A percentile compares a stretch with the other conserved stretches of the same genome.
Conservation (phyloP, 2,113 vertebrate genomes). For the Dolichotis patagonum region DNA sequence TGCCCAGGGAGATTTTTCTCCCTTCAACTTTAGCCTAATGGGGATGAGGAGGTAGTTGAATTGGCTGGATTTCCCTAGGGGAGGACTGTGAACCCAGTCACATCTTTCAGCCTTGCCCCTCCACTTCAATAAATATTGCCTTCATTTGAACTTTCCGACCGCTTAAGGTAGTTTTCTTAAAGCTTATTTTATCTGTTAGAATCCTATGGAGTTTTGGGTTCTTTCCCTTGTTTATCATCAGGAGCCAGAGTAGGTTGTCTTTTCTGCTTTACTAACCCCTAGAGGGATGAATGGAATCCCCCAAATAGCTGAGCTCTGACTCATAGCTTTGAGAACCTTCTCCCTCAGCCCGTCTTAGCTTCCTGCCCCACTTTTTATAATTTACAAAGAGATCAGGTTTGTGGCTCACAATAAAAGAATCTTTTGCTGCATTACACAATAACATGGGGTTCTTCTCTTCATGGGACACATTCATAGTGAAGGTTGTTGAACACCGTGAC, state of each 20-base stretch:
- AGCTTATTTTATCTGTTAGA: constrained; percentile 55
- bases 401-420: neutral
- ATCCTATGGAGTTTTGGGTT: constrained; percentile 74
- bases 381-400: neutral
- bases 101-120: neutral
- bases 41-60: neutral
- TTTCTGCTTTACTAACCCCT: constrained; percentile 64
- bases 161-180: constrained; percentile 36
- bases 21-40: neutral
- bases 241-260: constrained; percentile 61
- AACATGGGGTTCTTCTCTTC: neutral
- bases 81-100: neutral
- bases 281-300: constrained; percentile 75
- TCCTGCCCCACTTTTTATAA: neutral
- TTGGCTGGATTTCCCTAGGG: neutral
- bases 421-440: neutral
- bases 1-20: neutral
- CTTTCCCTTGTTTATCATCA: constrained; percentile 78
- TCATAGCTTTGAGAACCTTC: constrained; percentile 51
- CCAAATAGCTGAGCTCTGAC: constrained; percentile 77
- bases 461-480: neutral
- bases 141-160: constrained; percentile 12
- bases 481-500: neutral
- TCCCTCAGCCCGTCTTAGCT: neutral
- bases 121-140: neutral